Base-by-base conservation (phyloP, 1,140 invertebrate species). In the Helicoverpa zea region DNA sequence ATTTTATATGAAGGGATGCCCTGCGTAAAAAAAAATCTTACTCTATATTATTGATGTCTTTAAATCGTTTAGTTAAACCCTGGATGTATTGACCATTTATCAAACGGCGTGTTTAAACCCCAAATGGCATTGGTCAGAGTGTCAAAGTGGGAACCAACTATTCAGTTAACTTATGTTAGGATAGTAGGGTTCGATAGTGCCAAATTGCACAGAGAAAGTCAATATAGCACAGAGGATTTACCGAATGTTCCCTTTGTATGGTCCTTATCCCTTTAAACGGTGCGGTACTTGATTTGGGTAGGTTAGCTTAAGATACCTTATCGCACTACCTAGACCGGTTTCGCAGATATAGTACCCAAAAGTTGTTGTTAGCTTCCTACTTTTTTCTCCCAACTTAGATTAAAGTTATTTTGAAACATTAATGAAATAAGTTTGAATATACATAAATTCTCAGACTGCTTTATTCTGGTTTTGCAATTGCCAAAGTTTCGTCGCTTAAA, bases 351-450 rank as follows among this genome's bases (percentile, higher is more conserved):
- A 75, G 47, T 35, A 59, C 51, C 56, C 13, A 61, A 75, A 49
- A 16, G 29, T n/a, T 43, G 43, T 54, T 73, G 47, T 52, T 29
- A 52, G 23, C 66, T 52, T 70, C 66, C 66, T 58, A 49, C 35
- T 61, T 61, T 43, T 43, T 43, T 43, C 29, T 73, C 43, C 30
- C n/a, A 75, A 61, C 73, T 61, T 56, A 74, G 29, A 74, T 58
- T 52, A 30, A 61, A 75, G 13, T 61, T 59, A 75, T 75, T 61
- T 76, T 76, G 74, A 29, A 76, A 76, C 74, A 76, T 51, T 76
- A 76, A 76, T 76, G 43, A 76, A 76, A 76, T 76, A 76, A 76
- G 74, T 76, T 76, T 76, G 58, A 76, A 64, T 76, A 76, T 29
- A 64, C 43, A 76, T 76, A 63, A 76, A 76, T 76, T 52, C 54